Conservation (phyloP, 2,113 vertebrate genomes). For the Boleophthalmus pectinirostris region DNA sequence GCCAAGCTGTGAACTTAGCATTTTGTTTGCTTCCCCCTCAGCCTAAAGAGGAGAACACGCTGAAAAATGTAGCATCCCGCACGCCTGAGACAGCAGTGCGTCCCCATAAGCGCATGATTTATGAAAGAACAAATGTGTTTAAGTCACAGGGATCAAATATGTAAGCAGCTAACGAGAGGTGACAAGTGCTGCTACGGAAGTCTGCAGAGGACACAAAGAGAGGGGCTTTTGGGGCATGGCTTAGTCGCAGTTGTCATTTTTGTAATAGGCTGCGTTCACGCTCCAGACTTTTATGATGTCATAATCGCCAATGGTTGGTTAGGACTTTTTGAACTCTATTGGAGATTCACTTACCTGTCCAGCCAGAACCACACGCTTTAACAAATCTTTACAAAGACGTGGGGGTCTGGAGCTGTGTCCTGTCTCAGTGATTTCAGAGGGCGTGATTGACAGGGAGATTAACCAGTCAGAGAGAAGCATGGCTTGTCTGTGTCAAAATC, state of each 20-base stretch:
- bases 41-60: background rate
- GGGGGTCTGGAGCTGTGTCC: too few species aligned
- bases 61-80: conserved; percentile 31
- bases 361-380: too few species aligned
- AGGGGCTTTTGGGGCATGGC: background rate
- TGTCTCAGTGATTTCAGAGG: too few species aligned
- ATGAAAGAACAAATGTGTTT: conserved; percentile 43
- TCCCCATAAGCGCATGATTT: conserved; percentile 24
- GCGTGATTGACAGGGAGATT: too few species aligned
- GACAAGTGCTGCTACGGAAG: conserved; percentile 24
- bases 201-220: conserved; percentile 7
- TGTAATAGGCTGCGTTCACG: background rate
- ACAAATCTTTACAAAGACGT: too few species aligned
- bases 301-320: too few species aligned
- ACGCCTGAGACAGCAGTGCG: conserved; percentile 8
- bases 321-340: too few species aligned
- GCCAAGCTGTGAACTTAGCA: conserved; percentile 17
- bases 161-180: conserved; percentile 23
- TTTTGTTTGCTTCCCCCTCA: conserved; percentile 31
- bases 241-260: background rate
- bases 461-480: too few species aligned
- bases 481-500: too few species aligned
- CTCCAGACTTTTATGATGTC: too few species aligned
- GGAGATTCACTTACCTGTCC: too few species aligned
- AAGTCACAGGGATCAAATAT: conserved; percentile 31